These are phyloP conservation scores for Timandra comae DNA, from an alignment of 2,888 invertebrate species.

Conservation along the genomic window DNA sequence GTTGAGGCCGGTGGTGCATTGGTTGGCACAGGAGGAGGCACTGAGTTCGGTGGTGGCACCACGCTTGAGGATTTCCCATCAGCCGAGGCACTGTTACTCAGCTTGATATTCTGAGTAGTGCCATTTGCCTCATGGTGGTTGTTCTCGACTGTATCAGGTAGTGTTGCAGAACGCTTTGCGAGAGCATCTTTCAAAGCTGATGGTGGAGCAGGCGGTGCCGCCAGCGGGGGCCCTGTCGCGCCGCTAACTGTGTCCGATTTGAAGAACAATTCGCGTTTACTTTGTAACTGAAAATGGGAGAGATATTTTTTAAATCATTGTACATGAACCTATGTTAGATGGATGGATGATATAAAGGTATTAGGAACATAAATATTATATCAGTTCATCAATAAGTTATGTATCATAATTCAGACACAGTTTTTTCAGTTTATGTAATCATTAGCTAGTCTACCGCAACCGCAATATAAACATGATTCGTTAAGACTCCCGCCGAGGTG, in stretches of 20 bases:
- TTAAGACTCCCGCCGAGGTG: too few species aligned
- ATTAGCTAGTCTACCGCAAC: too few species aligned
- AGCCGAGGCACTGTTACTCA: constrained; percentile 62
- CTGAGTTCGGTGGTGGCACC: constrained; percentile 59
- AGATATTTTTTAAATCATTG: too few species aligned
- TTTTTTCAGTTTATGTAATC: too few species aligned
- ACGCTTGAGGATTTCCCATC: constrained; percentile 57
- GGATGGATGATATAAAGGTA: too few species aligned
- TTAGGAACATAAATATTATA: too few species aligned
- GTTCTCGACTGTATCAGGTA: constrained; percentile 62
- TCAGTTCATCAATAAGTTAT: too few species aligned
- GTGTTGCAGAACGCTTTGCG: constrained; percentile 61
- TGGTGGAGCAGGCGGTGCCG: constrained; percentile 69
- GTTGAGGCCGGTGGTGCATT: constrained; percentile 18
- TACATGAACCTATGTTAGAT: too few species aligned
- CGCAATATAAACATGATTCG: too few species aligned
- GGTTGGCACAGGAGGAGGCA: constrained; percentile 66
- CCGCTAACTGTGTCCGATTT: constrained; percentile 81
- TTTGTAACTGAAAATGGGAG: constrained; percentile 83
- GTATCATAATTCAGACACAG: too few species aligned
- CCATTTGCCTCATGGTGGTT: constrained; percentile 73
- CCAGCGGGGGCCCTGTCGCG: constrained; percentile 51
- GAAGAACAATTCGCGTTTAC: constrained; percentile 92
- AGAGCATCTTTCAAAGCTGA: constrained; percentile 72
- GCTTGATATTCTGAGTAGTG: constrained; percentile 42